phyloP scores from a whole-genome alignment of 2,113 vertebrate genomes.

The Cephalopterus ornatus region DNA sequence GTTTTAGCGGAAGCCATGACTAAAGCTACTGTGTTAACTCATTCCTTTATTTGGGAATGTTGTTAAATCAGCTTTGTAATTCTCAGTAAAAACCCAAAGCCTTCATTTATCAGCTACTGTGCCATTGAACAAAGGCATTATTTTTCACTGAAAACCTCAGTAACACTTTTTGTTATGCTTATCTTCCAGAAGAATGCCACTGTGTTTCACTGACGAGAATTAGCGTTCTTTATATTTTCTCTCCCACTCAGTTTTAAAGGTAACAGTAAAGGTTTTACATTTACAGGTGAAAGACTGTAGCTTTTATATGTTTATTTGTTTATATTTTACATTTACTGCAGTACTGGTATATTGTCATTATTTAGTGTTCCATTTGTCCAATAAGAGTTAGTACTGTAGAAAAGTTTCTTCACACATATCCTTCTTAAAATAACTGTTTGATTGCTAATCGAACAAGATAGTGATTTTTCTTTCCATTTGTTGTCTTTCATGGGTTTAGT shows the following conservation, averaged over 20 bases:
- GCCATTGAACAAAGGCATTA: not conserved
- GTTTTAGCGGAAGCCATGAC: not conserved
- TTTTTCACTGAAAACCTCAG: not conserved
- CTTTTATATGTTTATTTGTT: not conserved
- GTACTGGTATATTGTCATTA: not conserved
- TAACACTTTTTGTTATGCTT: not conserved
- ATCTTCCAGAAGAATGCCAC: not conserved
- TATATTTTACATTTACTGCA: not conserved
- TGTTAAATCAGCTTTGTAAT: not conserved
- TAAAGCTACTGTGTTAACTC: not conserved
- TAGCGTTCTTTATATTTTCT: not conserved
- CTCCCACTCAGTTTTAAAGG: not conserved
- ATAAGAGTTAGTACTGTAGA: not conserved
- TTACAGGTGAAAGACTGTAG: not conserved
- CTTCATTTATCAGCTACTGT: not conserved
- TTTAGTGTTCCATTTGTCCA: conserved; percentile 1
- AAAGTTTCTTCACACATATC: conserved; percentile 15
- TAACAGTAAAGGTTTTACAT: not conserved
- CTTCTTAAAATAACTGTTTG: not conserved
- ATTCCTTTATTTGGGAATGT: not conserved
- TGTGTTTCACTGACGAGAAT: not conserved
- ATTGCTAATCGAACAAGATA: not conserved
- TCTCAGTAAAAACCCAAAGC: not conserved
- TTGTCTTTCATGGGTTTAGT: not conserved
- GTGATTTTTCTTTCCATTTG: not conserved